Conservation (phyloP, 2,888 invertebrate species). For the Drosophila villosipedis region DNA sequence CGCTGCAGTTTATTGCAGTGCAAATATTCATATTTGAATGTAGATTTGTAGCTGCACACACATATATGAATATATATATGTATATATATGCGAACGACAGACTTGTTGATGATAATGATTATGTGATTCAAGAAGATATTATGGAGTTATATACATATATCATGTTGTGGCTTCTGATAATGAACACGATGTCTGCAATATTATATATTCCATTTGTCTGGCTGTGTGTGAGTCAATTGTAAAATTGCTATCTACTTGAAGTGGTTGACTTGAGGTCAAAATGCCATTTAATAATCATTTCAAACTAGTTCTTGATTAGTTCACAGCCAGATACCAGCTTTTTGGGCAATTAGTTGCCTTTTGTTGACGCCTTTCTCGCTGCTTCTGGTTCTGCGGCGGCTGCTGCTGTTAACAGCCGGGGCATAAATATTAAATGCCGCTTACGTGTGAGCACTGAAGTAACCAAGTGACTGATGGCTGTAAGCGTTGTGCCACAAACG, state of each 20-base stretch:
- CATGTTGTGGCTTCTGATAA: constrained; percentile 15
- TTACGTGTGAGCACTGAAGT: constrained; percentile 36
- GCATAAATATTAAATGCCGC: constrained; percentile 68
- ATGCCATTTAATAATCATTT: constrained; percentile 60
- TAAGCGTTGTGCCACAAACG: constrained; percentile 10
- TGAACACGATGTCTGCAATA: constrained; percentile 5
- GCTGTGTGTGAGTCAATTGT: neutral
- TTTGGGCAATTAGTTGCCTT: constrained; percentile 64
- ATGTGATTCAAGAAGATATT: constrained; percentile 1
- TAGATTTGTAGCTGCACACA: neutral
- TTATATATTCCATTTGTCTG: constrained; percentile 1
- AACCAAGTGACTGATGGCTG: constrained; percentile 36
- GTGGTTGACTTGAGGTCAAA: constrained; percentile 47
- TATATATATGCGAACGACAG: neutral
- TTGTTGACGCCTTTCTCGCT: constrained; percentile 46
- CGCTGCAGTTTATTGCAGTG: constrained; percentile 46
- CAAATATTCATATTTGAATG: constrained; percentile 32
- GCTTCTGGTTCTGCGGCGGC: neutral
- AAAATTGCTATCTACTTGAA: constrained; percentile 14
- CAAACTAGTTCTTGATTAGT: neutral
- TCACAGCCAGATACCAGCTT: constrained; percentile 31
- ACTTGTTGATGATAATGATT: constrained; percentile 10
- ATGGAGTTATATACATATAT: neutral
- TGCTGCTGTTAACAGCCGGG: constrained; percentile 46
- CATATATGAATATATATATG: neutral